phyloP scores from a whole-genome alignment of 1,140 invertebrate species.

The Oppia nitens region DNA sequence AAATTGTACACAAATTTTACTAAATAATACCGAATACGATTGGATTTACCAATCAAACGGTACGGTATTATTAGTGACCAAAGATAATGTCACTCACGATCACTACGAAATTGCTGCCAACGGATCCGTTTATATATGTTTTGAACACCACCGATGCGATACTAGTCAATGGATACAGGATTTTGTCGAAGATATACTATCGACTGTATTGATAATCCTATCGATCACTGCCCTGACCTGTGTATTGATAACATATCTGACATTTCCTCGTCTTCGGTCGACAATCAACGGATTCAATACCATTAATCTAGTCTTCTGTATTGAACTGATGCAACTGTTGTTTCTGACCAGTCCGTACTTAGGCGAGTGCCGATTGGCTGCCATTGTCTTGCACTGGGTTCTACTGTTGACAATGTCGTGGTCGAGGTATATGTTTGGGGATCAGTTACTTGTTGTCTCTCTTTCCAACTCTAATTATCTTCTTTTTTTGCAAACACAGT shows the following conservation, averaged over 20 bases:
- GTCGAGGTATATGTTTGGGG: slow-evolving; percentile 10
- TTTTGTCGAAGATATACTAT: slow-evolving; percentile 3
- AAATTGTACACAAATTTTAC: slow-evolving; percentile 5
- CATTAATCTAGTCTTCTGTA: slow-evolving; percentile 1
- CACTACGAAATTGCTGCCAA: slow-evolving; percentile 7
- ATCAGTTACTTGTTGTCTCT: too few relatives aligned
- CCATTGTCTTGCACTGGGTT: slow-evolving; percentile 7
- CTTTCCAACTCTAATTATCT: neutral
- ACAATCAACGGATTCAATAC: slow-evolving; percentile 12
- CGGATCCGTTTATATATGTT: slow-evolving; percentile 3
- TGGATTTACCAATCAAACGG: neutral
- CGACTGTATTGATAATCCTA: slow-evolving; percentile 3
- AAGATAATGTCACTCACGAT: neutral
- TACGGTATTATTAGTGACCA: neutral
- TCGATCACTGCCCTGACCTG: neutral
- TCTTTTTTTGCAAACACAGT: slow-evolving; percentile 4
- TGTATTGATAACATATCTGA: slow-evolving; percentile 1
- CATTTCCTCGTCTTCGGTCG: neutral
- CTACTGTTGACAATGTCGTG: slow-evolving; percentile 8
- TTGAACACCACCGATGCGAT: neutral
- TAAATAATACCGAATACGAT: slow-evolving; percentile 2
- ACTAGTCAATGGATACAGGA: neutral
- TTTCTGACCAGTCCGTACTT: slow-evolving; percentile 1
- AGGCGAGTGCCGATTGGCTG: slow-evolving; percentile 1
- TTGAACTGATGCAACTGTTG: slow-evolving; percentile 1